Percentiles rank a stretch among this genome's conserved stretches.
phyloP scores from a whole-genome alignment of 2,797 vertebrate genomes.

The Bucorvus abyssinicus region DNA sequence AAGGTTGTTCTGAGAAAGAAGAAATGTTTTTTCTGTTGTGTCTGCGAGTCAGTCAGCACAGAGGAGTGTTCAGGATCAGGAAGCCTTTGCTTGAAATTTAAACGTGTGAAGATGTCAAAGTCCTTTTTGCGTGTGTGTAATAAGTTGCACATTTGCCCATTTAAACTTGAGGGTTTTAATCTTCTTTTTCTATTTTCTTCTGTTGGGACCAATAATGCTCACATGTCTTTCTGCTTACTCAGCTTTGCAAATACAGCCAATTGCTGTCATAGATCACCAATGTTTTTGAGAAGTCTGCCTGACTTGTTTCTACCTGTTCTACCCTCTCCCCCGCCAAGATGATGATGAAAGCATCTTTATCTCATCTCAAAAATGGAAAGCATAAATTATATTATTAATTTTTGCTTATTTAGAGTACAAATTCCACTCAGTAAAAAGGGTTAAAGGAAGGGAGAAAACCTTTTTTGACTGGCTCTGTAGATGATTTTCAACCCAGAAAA shows the following conservation, averaged over 20 bases:
- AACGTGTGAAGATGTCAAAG: neutral
- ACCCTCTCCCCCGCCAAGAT: neutral
- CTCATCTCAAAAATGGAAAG: neutral
- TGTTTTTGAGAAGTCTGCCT: neutral
- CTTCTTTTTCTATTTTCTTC: neutral
- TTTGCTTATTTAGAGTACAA: neutral
- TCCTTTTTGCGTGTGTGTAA: neutral
- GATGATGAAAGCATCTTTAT: neutral
- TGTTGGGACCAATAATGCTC: neutral
- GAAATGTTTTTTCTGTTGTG: neutral
- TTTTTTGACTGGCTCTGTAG: neutral
- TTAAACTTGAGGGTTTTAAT: neutral
- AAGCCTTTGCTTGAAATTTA: neutral
- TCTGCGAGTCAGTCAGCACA: neutral
- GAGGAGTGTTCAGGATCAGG: neutral
- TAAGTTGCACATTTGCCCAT: neutral
- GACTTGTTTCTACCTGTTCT: neutral
- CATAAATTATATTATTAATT: neutral
- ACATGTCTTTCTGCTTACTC: conserved; percentile 19
- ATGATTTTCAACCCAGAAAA: neutral
- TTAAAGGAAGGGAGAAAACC: neutral
- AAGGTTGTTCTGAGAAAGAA: neutral
- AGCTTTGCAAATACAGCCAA: conserved; percentile 18
- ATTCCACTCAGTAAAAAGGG: neutral
- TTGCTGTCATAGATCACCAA: neutral